Evolutionary conservation across 2,888 invertebrate genomes (phyloP).

Genomic region (Willowsia nigromaculata): DNA sequence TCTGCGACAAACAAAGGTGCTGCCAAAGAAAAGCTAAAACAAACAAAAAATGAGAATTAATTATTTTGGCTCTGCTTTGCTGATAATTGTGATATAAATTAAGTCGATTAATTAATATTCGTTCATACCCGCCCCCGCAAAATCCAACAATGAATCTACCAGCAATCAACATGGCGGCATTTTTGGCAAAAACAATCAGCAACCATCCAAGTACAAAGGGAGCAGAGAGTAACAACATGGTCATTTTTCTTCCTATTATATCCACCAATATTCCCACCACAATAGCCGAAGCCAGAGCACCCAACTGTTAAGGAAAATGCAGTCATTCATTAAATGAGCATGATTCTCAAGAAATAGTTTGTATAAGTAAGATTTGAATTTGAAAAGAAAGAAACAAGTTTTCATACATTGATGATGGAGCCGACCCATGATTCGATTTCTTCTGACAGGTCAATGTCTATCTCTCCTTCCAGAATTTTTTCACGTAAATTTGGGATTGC

Average conservation of each 20-base stretch:
- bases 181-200: constrained; percentile 88
- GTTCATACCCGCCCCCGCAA: constrained; percentile 73
- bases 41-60: no score
- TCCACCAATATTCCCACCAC: constrained; percentile 73
- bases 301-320: constrained; percentile 58
- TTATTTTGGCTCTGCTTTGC: no score
- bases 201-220: constrained; percentile 84
- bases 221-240: constrained; percentile 75
- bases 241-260: constrained; percentile 75
- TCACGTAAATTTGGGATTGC: constrained; percentile 56
- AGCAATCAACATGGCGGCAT: constrained; percentile 87
- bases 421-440: constrained; percentile 68
- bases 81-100: no score
- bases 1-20: constrained; percentile 91
- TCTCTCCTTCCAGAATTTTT: not conserved
- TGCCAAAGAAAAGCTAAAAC: constrained; percentile 86
- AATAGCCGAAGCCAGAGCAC: constrained; percentile 74
- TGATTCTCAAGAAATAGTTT: no score
- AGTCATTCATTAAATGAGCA: not conserved
- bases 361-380: not conserved
- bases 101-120: no score
- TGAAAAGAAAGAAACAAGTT: not conserved
- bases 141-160: constrained; percentile 87
- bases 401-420: constrained; percentile 67
- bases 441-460: not conserved